phyloP scores from a whole-genome alignment of 2,888 invertebrate genomes.

The Drosophila maculinotata region DNA sequence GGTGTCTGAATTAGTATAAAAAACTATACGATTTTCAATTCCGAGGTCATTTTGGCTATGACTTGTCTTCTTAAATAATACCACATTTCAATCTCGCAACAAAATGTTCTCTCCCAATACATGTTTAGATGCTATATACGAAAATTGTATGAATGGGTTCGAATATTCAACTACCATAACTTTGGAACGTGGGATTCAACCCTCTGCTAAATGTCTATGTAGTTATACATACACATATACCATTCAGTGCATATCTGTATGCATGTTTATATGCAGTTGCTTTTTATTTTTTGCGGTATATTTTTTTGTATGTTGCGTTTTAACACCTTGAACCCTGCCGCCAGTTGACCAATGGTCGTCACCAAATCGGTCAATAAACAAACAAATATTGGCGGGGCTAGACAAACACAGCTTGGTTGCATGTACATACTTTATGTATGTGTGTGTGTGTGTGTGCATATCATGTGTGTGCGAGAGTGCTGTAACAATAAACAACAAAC shows the following conservation, averaged over 20 bases:
- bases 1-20: no score
- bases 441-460: constrained; percentile 3
- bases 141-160: no score
- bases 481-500: constrained; percentile 76
- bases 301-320: constrained; percentile 42
- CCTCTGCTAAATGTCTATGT: no score
- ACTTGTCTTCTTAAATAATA: no score
- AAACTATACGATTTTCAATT: no score
- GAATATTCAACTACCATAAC: no score
- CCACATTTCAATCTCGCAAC: no score
- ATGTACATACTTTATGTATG: not conserved
- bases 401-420: constrained; percentile 57
- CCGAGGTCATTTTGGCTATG: no score
- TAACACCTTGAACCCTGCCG: constrained; percentile 44
- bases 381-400: constrained; percentile 74
- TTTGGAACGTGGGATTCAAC: no score
- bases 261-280: constrained; percentile 16
- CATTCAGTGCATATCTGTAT: not conserved
- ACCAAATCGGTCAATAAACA: constrained; percentile 80
- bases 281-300: not conserved
- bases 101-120: no score
- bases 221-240: no score
- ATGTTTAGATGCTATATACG: no score
- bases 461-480: constrained; percentile 46
- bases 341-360: constrained; percentile 65